These are phyloP conservation scores for Macroteleia sp. DNA, from an alignment of 2,888 invertebrate genomes.

Conservation along the genomic window DNA sequence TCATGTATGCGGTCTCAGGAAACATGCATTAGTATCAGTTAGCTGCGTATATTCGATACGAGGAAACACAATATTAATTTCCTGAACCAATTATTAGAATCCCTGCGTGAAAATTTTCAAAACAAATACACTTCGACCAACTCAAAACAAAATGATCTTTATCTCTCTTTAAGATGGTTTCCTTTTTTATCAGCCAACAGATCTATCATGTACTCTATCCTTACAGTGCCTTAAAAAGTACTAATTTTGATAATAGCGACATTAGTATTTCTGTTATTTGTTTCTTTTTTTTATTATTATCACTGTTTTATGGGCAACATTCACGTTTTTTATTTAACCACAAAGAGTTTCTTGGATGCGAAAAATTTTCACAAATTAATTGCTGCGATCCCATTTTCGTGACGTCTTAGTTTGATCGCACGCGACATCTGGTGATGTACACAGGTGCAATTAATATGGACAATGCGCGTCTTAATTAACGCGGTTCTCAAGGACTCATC, in stretches of 20 bases:
- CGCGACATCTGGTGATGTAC: conserved; percentile 41
- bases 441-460: conserved; percentile 43
- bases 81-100: conserved; percentile 13
- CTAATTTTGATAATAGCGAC: conserved; percentile 47
- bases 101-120: conserved; percentile 31
- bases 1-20: no score
- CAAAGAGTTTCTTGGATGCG: not conserved
- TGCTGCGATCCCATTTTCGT: conserved; percentile 17
- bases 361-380: conserved; percentile 28
- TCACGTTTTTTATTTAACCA: not conserved
- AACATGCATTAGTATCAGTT: no score
- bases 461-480: conserved; percentile 58
- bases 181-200: conserved; percentile 21
- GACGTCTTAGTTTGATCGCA: conserved; percentile 17
- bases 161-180: conserved; percentile 34
- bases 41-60: no score
- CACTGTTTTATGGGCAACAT: no score
- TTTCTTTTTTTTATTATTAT: no score
- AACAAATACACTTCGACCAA: conserved; percentile 31
- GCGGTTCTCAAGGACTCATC: conserved; percentile 50
- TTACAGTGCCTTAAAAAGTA: conserved; percentile 31
- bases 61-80: conserved; percentile 30
- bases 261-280: no score
- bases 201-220: conserved; percentile 32
- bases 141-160: conserved; percentile 35